Base-by-base conservation (phyloP, 2,113 vertebrate genomes). In the Rhizomys pruinosus region DNA sequence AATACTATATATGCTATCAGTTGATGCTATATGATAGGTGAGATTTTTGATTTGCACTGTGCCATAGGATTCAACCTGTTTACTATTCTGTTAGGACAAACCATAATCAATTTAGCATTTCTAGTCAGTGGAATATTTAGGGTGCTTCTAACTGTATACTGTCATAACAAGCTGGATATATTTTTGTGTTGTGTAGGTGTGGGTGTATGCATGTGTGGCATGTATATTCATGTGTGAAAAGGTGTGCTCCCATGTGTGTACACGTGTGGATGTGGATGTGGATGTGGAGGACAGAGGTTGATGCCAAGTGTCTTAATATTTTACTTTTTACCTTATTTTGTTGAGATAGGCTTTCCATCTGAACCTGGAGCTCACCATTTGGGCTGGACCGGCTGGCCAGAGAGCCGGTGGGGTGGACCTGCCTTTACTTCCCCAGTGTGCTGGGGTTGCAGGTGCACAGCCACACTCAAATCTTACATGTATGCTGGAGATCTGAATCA, bases 81-180 rank as follows among this genome's bases (percentile, higher is more conserved):
- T 55, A 52, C 44, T 34, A 42, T 66, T 84, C 63, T 66, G 23
- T 44, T 89, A 76, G 25, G 57, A 69, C 77, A 76, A 77, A 57
- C 69, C 79, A 61, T 16, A 84, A 29, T 32, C 81, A 57, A 69
- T 86, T 72, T 86, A 72, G 78, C 9, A 73, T 68, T 97, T 44
- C 64, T 29, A 66, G 66, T 87, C 81, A 82, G 7, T 59, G 52
- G 74, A n/a, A 47, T 68, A 78, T 47, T 86, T 42, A 37, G 2
- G 13, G 42, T 64, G 15, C 63, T 90, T 81, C 66, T 59, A 90
- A 27, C 61, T 81, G 74, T 72, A 57, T 15, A 13, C 3, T 87
- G 42, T 69, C 29, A 27, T 79, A 87, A 91, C 78, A 87, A 61
- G 44, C 25, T 71, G 82, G 16, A 78, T 63, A 44, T 29, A 32